A percentile compares a stretch with the other conserved stretches of the same genome.
Conservation (phyloP, 1,140 invertebrate genomes). For the Ylistrum balloti region DNA sequence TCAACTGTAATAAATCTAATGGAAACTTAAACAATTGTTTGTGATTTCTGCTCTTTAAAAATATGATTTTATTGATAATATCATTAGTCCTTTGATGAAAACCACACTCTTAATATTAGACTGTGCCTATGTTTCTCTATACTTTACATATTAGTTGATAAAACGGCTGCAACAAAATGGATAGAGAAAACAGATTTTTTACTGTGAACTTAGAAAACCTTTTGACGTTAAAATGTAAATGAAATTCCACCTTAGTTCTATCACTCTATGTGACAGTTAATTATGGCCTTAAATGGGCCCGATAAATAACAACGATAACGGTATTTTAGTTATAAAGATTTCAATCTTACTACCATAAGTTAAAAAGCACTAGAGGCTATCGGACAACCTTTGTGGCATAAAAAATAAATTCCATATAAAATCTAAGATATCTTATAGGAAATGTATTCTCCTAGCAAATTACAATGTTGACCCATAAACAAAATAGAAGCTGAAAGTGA, state of each 20-base stretch:
- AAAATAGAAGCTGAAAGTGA: background rate
- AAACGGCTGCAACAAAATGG: background rate
- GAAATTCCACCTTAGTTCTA: background rate
- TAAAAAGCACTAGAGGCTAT: background rate
- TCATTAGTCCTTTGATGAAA: background rate
- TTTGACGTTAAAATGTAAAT: conserved; percentile 30
- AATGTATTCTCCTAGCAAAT: background rate
- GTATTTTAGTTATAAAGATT: background rate
- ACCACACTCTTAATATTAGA: background rate
- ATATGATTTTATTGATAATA: background rate
- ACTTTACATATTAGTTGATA: background rate
- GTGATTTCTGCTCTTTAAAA: background rate
- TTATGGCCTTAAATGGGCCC: conserved; percentile 2
- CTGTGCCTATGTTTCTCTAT: background rate
- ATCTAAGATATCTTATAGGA: background rate
- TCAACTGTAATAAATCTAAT: background rate
- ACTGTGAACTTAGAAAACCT: background rate
- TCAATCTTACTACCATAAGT: conserved; percentile 15
- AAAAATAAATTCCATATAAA: background rate
- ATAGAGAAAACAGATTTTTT: background rate
- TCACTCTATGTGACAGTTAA: background rate
- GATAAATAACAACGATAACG: conserved; percentile 10
- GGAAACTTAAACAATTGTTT: conserved; percentile 1
- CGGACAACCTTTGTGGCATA: background rate
- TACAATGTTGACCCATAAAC: conserved; percentile 1